phyloP scores from a whole-genome alignment of 1,140 invertebrate species.

The Saccostrea glomerata region DNA sequence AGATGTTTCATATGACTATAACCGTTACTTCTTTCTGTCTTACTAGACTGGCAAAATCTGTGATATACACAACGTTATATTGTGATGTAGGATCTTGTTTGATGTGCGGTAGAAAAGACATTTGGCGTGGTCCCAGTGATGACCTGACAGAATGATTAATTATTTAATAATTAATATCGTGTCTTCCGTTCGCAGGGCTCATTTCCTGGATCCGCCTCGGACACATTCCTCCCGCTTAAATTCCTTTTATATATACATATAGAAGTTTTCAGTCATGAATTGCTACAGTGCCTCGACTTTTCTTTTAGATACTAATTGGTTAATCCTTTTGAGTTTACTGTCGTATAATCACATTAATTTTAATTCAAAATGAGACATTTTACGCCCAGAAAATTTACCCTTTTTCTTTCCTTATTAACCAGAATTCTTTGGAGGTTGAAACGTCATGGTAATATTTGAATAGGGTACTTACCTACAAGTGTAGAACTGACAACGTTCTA shows the following conservation, averaged over 20 bases:
- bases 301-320: background rate
- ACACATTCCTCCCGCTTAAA: slow-evolving; percentile 27
- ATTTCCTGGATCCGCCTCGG: background rate
- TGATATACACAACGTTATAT: slow-evolving; percentile 25
- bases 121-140: background rate
- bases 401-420: no score
- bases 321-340: no score
- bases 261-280: background rate
- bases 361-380: no score
- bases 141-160: slow-evolving; percentile 3
- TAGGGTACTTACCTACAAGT: no score
- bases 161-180: slow-evolving; percentile 20
- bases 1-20: background rate
- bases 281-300: slow-evolving; percentile 11
- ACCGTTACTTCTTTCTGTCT: background rate
- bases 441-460: no score
- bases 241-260: background rate
- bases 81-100: slow-evolving; percentile 1
- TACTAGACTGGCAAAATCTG: slow-evolving; percentile 19
- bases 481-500: no score
- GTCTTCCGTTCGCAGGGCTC: slow-evolving; percentile 30
- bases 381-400: no score
- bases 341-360: no score
- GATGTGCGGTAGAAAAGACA: slow-evolving; percentile 1
- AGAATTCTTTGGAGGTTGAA: no score